phyloP scores from a whole-genome alignment of 2,113 vertebrate genomes.

The Caracal caracal region DNA sequence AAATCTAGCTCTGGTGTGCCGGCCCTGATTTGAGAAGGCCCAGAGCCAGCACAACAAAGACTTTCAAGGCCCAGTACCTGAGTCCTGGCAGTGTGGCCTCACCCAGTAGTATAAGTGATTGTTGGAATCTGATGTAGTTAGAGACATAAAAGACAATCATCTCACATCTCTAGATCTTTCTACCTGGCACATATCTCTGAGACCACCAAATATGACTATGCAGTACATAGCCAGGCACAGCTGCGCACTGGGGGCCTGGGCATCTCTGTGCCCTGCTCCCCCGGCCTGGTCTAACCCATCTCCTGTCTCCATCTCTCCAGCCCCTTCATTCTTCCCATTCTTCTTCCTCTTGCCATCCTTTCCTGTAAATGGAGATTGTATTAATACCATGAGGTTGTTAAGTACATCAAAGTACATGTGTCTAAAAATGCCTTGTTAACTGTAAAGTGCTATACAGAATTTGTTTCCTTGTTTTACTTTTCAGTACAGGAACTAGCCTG shows the following conservation, averaged over 20 bases:
- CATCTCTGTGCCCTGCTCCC: rapidly evolving
- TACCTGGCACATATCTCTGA: not conserved
- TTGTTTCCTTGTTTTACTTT: not conserved
- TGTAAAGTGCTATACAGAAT: not conserved
- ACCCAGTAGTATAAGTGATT: not conserved
- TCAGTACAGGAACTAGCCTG: not conserved
- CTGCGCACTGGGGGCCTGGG: not conserved
- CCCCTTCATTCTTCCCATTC: not conserved
- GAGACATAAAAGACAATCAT: not conserved
- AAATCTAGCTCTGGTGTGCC: not conserved
- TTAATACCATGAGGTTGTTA: not conserved
- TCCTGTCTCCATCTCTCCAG: not conserved
- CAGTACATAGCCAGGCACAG: not conserved
- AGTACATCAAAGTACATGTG: not conserved
- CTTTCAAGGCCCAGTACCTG: not conserved
- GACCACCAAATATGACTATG: not conserved
- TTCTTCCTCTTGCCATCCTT: not conserved
- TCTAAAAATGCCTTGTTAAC: not conserved
- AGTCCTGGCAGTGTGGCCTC: not conserved
- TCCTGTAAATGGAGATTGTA: not conserved
- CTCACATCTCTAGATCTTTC: not conserved
- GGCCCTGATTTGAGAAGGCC: not conserved
- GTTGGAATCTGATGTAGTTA: not conserved
- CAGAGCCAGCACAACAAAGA: not conserved
- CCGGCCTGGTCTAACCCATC: not conserved